Conservation (phyloP, 1,140 invertebrate species). For the Sitophilus oryzae region DNA sequence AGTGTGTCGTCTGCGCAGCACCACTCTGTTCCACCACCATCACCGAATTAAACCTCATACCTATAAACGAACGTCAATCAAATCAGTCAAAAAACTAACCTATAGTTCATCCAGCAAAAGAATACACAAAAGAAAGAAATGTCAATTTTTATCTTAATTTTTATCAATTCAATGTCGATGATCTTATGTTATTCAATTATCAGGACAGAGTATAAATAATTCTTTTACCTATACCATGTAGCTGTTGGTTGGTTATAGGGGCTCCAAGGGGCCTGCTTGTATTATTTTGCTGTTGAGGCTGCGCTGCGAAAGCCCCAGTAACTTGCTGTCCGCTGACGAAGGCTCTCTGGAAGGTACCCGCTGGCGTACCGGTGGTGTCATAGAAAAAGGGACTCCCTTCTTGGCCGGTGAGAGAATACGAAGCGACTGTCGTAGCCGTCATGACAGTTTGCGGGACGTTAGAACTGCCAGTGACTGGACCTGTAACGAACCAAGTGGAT, state of each 20-base stretch:
- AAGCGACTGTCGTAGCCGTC: constrained; percentile 26
- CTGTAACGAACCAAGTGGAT: constrained; percentile 15
- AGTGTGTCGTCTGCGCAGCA: constrained; percentile 5
- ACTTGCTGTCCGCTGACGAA: constrained; percentile 30
- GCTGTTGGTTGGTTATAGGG: constrained; percentile 26
- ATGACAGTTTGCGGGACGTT: constrained; percentile 21
- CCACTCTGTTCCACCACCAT: constrained; percentile 37
- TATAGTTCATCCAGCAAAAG: too few species aligned
- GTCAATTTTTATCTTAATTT: too few species aligned
- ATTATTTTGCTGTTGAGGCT: constrained; percentile 30
- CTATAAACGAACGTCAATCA: too few species aligned
- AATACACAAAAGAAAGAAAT: too few species aligned
- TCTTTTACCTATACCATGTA: too few species aligned
- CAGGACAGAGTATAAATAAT: too few species aligned
- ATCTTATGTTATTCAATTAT: too few species aligned
- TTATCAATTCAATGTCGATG: too few species aligned
- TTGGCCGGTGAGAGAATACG: constrained; percentile 28
- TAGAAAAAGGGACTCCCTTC: constrained; percentile 35
- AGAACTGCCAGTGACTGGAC: constrained; percentile 20
- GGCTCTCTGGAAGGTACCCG: constrained; percentile 26
- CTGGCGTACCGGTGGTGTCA: constrained; percentile 23
- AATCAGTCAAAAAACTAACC: too few species aligned
- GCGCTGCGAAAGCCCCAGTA: constrained; percentile 29
- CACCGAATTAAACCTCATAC: constrained; percentile 39
- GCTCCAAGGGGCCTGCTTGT: constrained; percentile 25